Base-by-base conservation (phyloP, 2,113 vertebrate genomes). In the Terrapene triunguis region DNA sequence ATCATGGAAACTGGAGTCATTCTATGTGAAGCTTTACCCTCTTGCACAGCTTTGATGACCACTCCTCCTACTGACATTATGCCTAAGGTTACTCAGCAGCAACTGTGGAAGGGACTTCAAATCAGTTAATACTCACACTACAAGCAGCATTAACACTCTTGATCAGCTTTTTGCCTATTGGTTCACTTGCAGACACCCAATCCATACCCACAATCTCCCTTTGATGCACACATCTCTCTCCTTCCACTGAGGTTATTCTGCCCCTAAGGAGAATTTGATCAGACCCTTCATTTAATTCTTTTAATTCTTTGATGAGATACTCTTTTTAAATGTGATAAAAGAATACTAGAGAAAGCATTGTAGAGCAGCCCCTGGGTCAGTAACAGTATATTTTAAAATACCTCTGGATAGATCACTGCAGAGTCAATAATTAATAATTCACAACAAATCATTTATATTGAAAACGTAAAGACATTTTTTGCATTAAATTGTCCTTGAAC, bases 401-500 rank as follows among this genome's bases (percentile, higher is more conserved):
- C 29, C 82, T 44, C 83, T 16, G 17, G 8, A 10, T 89, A 22
- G 4, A 85, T n/a, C 42, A 87, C 82, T 82, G 72, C 4, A 27
- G 2, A 84, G 48, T 42, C 3, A 48, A 13, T 83, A 69, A 74
- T 59, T 62, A 84, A 79, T 53, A 88, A 89, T 80, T 91, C 22
- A 85, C 53, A 80, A 38, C 29, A 21, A 79, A 47, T 76, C 10
- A n/a, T 57, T 76, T 42, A 84, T 29, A 83, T 24, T 3, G 76
- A 3, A 51, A n/a, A 89, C n/a, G 76, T 38, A 44, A 90, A 84
- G 29, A 27, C 17, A 11, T 53, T 82, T 51, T 54, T 48, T 54
- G 53, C 3, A 54, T 54, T 3, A 24, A 10, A 9, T 69, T 84
- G 79, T 62, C 19, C 25, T 32, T 50, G 38, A 0, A 0, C 42